phyloP scores from a whole-genome alignment of 2,888 invertebrate genomes.

The Chrysodeixis includens region DNA sequence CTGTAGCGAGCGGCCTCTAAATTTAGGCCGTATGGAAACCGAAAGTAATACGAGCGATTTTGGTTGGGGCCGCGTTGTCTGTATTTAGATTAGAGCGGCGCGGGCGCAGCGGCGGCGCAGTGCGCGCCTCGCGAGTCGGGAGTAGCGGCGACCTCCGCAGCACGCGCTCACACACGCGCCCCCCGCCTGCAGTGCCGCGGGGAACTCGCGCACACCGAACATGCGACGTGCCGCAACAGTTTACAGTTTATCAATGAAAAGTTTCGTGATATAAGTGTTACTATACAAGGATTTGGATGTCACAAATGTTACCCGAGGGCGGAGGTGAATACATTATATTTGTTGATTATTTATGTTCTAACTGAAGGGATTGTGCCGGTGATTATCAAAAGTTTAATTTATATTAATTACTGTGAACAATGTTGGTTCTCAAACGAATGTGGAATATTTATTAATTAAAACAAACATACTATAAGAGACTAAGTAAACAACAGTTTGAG shows the following conservation, averaged over 20 bases:
- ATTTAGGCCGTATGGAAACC: conserved; percentile 88
- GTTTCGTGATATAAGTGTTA: conserved; percentile 63
- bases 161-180: conserved; percentile 43
- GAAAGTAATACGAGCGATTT: conserved; percentile 88
- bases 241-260: conserved; percentile 63
- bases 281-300: conserved; percentile 79
- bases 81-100: conserved; percentile 86
- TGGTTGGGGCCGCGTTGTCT: conserved; percentile 86
- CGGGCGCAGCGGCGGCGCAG: conserved; percentile 65
- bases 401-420: neutral
- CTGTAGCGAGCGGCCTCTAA: conserved; percentile 87
- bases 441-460: neutral
- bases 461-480: neutral
- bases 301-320: conserved; percentile 86
- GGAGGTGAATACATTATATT: conserved; percentile 78
- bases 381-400: neutral
- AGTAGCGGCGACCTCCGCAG: conserved; percentile 45
- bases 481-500: neutral
- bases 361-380: neutral
- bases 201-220: too few relatives aligned
- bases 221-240: too few relatives aligned
- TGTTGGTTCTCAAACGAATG: neutral
- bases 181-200: conserved; percentile 30
- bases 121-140: conserved; percentile 56
- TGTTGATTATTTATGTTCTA: conserved; percentile 14